Evolutionary conservation across 2,888 invertebrate species (phyloP).

Genomic region (Perdita meconis): DNA sequence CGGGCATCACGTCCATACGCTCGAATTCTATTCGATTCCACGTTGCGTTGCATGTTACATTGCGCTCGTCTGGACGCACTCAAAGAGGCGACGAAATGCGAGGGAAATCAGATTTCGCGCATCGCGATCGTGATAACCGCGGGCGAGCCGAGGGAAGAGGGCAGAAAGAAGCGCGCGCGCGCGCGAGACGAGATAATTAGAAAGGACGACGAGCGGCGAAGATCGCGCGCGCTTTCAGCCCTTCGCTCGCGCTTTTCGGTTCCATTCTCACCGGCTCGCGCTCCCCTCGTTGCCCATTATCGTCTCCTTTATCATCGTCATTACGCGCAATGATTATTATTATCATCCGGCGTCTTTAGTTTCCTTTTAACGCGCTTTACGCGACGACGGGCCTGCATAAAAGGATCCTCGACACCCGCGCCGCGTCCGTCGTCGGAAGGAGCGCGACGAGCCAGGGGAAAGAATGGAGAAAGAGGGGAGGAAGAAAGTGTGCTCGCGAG

Average conservation of each 20-base stretch:
- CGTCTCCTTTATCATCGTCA: conserved; percentile 52
- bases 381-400: conserved; percentile 49
- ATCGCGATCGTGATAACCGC: not conserved
- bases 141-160: not conserved
- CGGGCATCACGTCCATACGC: too few species aligned
- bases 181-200: conserved; percentile 42
- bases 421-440: conserved; percentile 15
- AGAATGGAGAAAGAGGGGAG: conserved; percentile 14
- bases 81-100: too few species aligned
- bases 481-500: not conserved
- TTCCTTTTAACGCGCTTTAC: conserved; percentile 49
- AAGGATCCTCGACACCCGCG: conserved; percentile 41
- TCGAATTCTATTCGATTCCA: too few species aligned
- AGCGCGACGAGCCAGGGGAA: conserved; percentile 6
- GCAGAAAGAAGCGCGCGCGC: not conserved
- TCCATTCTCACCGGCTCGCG: not conserved
- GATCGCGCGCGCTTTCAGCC: not conserved
- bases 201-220: conserved; percentile 30
- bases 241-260: not conserved
- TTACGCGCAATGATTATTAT: conserved; percentile 53
- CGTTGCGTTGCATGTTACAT: too few species aligned
- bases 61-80: too few species aligned
- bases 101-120: not conserved
- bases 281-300: conserved; percentile 34
- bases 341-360: conserved; percentile 42